phyloP scores from a whole-genome alignment of 2,113 vertebrate species.

The Bos taurus region DNA sequence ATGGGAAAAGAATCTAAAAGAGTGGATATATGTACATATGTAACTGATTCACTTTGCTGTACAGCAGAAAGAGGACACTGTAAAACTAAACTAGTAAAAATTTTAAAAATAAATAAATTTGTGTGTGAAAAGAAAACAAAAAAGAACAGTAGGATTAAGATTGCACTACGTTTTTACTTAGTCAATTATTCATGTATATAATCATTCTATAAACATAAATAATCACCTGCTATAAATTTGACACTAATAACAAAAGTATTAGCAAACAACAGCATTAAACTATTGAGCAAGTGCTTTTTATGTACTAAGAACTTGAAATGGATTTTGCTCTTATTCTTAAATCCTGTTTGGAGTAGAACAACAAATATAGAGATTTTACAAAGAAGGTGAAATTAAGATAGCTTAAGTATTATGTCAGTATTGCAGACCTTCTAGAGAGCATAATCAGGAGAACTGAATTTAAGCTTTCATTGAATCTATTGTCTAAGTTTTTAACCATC shows the following conservation, averaged over 20 bases:
- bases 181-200: neutral
- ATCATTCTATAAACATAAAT: neutral
- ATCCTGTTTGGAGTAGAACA: neutral
- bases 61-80: neutral
- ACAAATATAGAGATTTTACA: neutral
- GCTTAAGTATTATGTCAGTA: neutral
- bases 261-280: neutral
- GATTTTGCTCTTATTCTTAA: neutral
- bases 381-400: neutral
- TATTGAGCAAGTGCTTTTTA: neutral
- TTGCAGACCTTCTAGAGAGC: neutral
- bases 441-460: neutral
- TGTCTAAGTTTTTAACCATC: neutral
- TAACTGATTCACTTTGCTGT: neutral
- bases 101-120: neutral
- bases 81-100: neutral
- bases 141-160: neutral
- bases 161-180: neutral
- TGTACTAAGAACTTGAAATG: neutral
- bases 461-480: neutral
- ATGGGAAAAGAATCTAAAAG: neutral
- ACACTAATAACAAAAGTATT: neutral
- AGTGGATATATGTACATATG: neutral
- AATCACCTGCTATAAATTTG: neutral
- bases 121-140: neutral